Base-by-base conservation (phyloP, 2,797 vertebrate species). In the Kryptolebias ocellatus region DNA sequence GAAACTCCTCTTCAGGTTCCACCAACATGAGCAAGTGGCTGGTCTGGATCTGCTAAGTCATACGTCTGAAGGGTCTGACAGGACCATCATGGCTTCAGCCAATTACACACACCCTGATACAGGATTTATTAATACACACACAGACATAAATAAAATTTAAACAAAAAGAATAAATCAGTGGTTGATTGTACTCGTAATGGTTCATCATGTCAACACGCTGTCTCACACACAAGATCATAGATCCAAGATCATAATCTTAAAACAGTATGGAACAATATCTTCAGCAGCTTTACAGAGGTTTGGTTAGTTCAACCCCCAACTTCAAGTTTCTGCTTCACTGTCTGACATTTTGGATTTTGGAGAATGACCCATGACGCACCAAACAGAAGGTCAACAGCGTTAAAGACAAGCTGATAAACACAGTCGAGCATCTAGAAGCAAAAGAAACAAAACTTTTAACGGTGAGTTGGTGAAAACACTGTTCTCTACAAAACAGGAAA, bases 21-120 rank as follows among this genome's bases (percentile, higher is more conserved):
- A 84, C 88, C 87, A 89, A 84, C 85, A 82, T 85, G 88, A 91
- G 62, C 66, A 72, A 91, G 58, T 76, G 78, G 72, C 57, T 64
- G 42, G 20, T 60, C 64, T 31, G 47, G 39, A 58, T 72, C 82
- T 84, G 89, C 87, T 90, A 92, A 93, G 80, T 94, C 91, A 92
- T 89, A 70, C 46, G 69, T 87, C 83, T 81, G 64, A 76, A 80
- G 69, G 70, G 64, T 81, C 87, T 76, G 81, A 81, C 82, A 63
- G 59, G 67, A 63, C 69, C 78, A 76, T 69, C 59, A 18, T 50
- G 69, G 52, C 67, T 27, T 1, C 67, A 64, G 27, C 51, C 29
- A 20, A 53, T 0, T 50, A 18, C 18, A 66, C 44, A 12, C 52
- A 62, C 52, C 47, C 58, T 42, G 18, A 49, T 45, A 42, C 44